A percentile compares a stretch with the other conserved stretches of the same genome.
These are phyloP conservation scores for Sternotherus odoratus DNA, from an alignment of 2,797 vertebrate genomes.

Conservation along the genomic window DNA sequence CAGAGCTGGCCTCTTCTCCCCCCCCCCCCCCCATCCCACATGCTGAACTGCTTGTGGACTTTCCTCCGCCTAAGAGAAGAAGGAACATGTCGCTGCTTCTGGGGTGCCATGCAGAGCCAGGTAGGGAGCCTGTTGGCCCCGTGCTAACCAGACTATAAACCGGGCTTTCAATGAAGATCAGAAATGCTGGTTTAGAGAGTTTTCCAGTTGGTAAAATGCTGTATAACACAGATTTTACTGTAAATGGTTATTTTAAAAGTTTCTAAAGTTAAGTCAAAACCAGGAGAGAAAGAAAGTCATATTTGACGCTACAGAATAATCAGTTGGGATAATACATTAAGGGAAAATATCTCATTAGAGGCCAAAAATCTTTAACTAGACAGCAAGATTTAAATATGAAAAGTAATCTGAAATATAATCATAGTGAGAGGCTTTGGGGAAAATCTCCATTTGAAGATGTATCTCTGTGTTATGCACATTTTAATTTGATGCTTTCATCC, in stretches of 20 bases:
- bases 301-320: conserved; percentile 28
- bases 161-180: too few species aligned
- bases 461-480: conserved; percentile 28
- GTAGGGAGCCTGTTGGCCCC: too few species aligned
- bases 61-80: too few species aligned
- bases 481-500: conserved; percentile 28
- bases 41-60: too few species aligned
- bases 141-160: too few species aligned
- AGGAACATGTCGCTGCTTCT: too few species aligned
- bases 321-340: conserved; percentile 16
- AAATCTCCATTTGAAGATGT: conserved; percentile 45
- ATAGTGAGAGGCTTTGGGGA: not conserved
- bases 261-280: conserved; percentile 37
- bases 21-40: too few species aligned
- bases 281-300: not conserved
- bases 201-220: too few species aligned
- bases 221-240: too few species aligned
- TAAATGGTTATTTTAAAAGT: not conserved
- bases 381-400: conserved; percentile 60
- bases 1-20: too few species aligned
- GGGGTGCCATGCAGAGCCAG: too few species aligned
- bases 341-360: conserved; percentile 34
- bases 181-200: too few species aligned
- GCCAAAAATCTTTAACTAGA: not conserved
- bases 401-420: conserved; percentile 54